Evolutionary conservation across 2,888 invertebrate genomes (phyloP).

Genomic region (Eristalinus sepulchralis): DNA sequence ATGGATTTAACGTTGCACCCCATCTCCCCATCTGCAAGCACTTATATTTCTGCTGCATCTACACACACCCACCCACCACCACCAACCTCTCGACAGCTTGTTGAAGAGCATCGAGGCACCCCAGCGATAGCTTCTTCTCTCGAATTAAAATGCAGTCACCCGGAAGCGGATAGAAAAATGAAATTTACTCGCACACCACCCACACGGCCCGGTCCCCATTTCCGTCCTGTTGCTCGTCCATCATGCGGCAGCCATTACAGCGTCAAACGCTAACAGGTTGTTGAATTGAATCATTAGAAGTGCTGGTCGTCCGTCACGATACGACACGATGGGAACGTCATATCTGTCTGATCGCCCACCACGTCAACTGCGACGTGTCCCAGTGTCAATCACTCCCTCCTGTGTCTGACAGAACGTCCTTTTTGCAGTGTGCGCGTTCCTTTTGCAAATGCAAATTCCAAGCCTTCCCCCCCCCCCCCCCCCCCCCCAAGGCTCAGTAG

Average conservation of each 20-base stretch:
- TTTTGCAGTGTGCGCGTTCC: slow-evolving; percentile 14
- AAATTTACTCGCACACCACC: slow-evolving; percentile 37
- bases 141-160: slow-evolving; percentile 60
- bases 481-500: background rate
- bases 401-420: slow-evolving; percentile 54
- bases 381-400: slow-evolving; percentile 42
- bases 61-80: background rate
- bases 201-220: background rate
- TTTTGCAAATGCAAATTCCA: slow-evolving; percentile 60
- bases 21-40: background rate
- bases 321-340: slow-evolving; percentile 21
- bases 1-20: slow-evolving; percentile 22
- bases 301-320: slow-evolving; percentile 39
- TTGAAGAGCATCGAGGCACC: background rate
- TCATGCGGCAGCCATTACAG: slow-evolving; percentile 52
- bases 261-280: slow-evolving; percentile 65
- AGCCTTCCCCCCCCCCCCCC: background rate
- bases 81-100: background rate
- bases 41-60: background rate
- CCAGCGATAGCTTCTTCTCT: background rate
- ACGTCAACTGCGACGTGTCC: slow-evolving; percentile 12
- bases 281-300: slow-evolving; percentile 69
- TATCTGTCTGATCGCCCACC: slow-evolving; percentile 42
- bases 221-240: background rate
- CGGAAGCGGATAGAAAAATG: slow-evolving; percentile 56